Evolutionary conservation across 2,888 invertebrate species (phyloP), one percentile per base, ranked within the genome.

Genomic region (Eristalis tenax): DNA sequence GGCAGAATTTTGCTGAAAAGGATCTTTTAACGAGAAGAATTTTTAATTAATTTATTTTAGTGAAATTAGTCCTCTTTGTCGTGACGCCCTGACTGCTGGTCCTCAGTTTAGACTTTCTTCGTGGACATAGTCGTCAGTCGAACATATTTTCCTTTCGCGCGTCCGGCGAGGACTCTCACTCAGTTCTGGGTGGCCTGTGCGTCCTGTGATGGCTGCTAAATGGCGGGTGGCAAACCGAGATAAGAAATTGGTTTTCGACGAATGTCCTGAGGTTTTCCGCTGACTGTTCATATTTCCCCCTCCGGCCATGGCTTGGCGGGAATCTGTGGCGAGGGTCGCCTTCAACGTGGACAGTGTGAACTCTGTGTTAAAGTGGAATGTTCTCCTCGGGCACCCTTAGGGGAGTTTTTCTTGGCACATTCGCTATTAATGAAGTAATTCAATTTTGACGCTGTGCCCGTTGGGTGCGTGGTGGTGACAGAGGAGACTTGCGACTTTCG

Each of bases 11-110:
- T 86, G 73, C 65, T 70, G 77, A 70, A 82, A 85, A 78, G 69
- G 85, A 81, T 77, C 40, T 73, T 85, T 85, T 64, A 23, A 77
- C 59, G 28, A 78, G 73, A 73, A 86, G 82, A 82, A 82, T 82
- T 81, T 86, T 86, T 86, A 86, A 86, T 86, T 82, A 86, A 86
- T 82, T 86, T 59, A 82, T 74, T 74, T 86, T 63, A 65, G 64
- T 71, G 40, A 77, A 83, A 74, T 69, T 64, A 74, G 73, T 69
- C 40, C 3, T 43, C 43, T 81, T 66, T 61, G 38, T 61, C 15
- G 59, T 18, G 6, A 1, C n/a, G 38, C 40, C 15, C 26, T 18
- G 6, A 1, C n/a, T 43, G 32, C 32, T 43, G 43, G 11, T 15
- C 40, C 15, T 43, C 40, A n/a, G n/a, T 43, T 43, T 18, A n/a